phyloP scores from a whole-genome alignment of 2,888 invertebrate species.

The Latheticus oryzae region DNA sequence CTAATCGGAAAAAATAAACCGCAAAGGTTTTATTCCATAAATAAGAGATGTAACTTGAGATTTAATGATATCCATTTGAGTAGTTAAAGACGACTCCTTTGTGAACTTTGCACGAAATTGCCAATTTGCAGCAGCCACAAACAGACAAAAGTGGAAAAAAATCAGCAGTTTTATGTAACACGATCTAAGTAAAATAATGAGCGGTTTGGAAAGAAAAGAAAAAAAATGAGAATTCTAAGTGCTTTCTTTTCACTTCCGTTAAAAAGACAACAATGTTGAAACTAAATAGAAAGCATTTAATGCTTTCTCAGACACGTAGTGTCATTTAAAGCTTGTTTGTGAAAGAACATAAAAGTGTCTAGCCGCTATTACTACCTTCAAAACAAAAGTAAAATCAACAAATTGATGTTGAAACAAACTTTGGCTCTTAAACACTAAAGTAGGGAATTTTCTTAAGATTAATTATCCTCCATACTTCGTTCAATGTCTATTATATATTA shows the following conservation, averaged over 20 bases:
- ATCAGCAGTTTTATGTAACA: constrained; percentile 11
- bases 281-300: constrained; percentile 2
- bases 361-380: no score
- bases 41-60: not conserved
- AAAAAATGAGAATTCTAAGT: no score
- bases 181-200: constrained; percentile 4
- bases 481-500: no score
- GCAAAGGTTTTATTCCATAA: constrained; percentile 6
- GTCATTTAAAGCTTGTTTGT: constrained; percentile 1
- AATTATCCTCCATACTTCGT: no score
- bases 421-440: no score
- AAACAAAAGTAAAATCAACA: no score
- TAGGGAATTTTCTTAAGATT: no score
- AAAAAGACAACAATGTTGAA: constrained; percentile 6
- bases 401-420: no score
- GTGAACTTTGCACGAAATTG: constrained; percentile 8
- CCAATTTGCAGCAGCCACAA: constrained; percentile 18
- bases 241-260: not conserved
- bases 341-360: no score
- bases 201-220: not conserved
- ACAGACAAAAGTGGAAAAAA: constrained; percentile 7
- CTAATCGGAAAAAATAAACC: no score
- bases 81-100: not conserved
- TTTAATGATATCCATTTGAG: not conserved
- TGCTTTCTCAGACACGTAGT: constrained; percentile 12